These are phyloP conservation scores for Leucophora obtusa DNA, from an alignment of 2,888 invertebrate genomes.

Conservation along the genomic window DNA sequence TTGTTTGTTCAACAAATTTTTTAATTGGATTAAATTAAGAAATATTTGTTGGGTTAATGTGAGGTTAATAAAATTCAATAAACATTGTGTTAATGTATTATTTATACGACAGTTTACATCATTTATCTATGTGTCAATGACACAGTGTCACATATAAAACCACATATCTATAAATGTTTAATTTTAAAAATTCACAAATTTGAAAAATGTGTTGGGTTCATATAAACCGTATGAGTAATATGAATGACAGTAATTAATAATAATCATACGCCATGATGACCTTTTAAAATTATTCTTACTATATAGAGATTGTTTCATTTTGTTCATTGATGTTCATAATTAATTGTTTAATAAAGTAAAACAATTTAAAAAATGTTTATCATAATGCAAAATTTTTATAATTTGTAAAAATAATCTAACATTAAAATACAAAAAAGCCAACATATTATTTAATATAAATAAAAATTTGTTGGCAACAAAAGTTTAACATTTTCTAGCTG, in stretches of 20 bases:
- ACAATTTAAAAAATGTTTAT: neutral
- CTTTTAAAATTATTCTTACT: neutral
- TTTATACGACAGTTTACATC: neutral
- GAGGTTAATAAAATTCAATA: no score
- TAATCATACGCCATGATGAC: slow-evolving; percentile 38
- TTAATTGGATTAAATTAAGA: no score
- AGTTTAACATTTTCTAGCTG: neutral
- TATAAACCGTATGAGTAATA: slow-evolving; percentile 39
- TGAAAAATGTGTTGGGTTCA: neutral
- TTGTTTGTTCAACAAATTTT: no score
- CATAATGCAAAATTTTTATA: neutral
- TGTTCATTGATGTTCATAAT: neutral
- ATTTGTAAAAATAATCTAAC: neutral
- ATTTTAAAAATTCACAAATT: neutral
- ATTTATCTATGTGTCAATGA: no score
- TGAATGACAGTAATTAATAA: slow-evolving; percentile 14
- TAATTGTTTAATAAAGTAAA: neutral
- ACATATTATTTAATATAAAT: neutral
- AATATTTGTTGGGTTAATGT: no score
- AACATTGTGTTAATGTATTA: neutral
- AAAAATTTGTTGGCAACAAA: neutral
- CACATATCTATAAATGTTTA: slow-evolving; percentile 7
- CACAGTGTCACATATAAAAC: no score
- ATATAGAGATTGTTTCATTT: neutral
- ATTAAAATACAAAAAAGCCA: neutral